Evolutionary conservation across 2,113 vertebrate species (phyloP).

Genomic region (Centropus bengalensis): DNA sequence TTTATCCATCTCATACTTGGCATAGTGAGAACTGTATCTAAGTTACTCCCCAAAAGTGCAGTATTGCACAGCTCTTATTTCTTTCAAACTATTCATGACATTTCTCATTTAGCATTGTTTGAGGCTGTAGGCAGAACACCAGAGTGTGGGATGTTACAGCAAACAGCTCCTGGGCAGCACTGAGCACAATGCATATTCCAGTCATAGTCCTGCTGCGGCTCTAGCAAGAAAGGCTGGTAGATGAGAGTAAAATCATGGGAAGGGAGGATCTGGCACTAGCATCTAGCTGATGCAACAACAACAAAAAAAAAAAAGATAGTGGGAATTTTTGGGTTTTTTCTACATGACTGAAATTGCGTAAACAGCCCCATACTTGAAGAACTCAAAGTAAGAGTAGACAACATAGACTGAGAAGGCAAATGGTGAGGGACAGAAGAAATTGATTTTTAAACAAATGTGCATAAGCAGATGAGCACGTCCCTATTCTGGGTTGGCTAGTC

Average conservation of each 20-base stretch:
- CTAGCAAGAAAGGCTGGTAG: background rate
- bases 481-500: background rate
- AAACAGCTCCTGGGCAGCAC: background rate
- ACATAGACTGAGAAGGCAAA: background rate
- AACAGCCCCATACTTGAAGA: background rate
- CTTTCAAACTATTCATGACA: background rate
- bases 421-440: background rate
- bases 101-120: background rate
- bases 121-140: background rate
- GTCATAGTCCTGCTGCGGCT: background rate
- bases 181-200: fast-evolving
- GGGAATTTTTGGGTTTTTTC: background rate
- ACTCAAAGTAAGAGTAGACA: background rate
- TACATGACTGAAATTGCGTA: background rate
- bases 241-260: background rate
- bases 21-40: background rate
- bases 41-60: background rate
- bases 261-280: background rate
- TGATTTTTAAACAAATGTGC: background rate
- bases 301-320: background rate
- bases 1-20: background rate
- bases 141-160: background rate
- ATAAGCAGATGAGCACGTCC: background rate
- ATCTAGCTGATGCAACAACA: background rate
- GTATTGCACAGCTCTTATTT: background rate